Percentiles rank a stretch among this genome's conserved stretches.
Evolutionary conservation across 2,113 vertebrate species (phyloP).

Genomic region (Ellobius talpinus): DNA sequence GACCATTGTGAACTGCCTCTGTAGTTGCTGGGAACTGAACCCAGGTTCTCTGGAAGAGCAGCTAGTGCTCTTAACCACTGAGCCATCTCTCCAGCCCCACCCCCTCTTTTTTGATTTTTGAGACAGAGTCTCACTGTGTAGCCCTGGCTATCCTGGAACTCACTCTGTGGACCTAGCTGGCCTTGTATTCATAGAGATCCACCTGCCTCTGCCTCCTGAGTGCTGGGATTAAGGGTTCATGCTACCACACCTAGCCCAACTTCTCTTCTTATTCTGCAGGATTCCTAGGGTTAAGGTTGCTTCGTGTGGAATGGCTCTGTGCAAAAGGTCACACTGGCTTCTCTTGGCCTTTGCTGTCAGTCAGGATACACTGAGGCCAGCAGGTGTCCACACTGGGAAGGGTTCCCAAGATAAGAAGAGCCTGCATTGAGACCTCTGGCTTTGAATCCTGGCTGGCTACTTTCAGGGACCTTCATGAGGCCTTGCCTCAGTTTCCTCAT

Average conservation of each 20-base stretch:
- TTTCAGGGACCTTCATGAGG: background rate
- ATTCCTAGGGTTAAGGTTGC: background rate
- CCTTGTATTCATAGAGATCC: background rate
- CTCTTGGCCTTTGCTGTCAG: no score
- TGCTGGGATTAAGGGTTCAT: background rate
- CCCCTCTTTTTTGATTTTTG: background rate
- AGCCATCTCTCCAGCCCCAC: no score
- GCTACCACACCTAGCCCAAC: background rate
- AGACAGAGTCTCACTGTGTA: background rate
- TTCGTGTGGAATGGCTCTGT: background rate
- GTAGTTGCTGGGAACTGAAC: no score
- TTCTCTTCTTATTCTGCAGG: background rate
- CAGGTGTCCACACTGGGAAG: rapidly evolving
- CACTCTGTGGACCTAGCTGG: background rate
- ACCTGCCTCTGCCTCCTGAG: background rate
- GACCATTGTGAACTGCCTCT: no score
- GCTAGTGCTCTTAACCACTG: no score
- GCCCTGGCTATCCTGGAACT: background rate
- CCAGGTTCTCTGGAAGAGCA: no score
- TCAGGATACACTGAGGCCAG: rapidly evolving
- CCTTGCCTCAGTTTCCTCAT: background rate
- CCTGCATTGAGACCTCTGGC: background rate
- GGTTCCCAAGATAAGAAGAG: no score
- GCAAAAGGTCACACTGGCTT: background rate
- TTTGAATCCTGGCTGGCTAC: background rate